A percentile compares a stretch with the other conserved stretches of the same genome.
Evolutionary conservation across 2,113 vertebrate species (phyloP).

Genomic region (Pachyramphus minor): DNA sequence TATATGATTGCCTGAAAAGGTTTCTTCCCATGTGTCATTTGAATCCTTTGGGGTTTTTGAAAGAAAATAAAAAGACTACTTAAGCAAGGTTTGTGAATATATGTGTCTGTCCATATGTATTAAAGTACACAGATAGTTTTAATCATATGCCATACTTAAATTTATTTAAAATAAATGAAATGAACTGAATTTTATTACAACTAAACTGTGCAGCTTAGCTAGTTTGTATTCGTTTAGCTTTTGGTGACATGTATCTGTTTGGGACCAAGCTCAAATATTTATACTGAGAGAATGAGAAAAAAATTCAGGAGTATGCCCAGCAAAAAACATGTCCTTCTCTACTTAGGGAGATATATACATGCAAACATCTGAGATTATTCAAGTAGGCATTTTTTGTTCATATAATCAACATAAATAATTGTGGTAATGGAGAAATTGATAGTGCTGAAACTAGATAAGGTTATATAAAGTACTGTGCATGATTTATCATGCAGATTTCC

Average conservation of each 20-base stretch:
- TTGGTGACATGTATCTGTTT: background rate
- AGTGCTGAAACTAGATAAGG: background rate
- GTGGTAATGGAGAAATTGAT: background rate
- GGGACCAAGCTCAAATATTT: background rate
- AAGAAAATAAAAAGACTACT: slow-evolving; percentile 34
- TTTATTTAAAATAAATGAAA: slow-evolving; percentile 48
- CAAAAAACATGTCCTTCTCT: background rate
- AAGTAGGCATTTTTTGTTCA: background rate
- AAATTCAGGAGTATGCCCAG: background rate
- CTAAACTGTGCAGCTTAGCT: background rate
- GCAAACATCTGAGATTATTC: background rate
- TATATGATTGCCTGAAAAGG: slow-evolving; percentile 15
- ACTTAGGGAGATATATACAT: background rate
- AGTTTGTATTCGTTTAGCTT: background rate
- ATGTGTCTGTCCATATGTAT: slow-evolving; percentile 26
- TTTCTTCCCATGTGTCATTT: slow-evolving; percentile 29
- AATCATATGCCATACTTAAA: background rate
- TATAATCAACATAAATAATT: background rate
- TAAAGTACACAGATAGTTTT: slow-evolving; percentile 11
- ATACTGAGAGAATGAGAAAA: background rate
- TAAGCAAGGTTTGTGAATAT: slow-evolving; percentile 44
- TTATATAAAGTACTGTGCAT: background rate
- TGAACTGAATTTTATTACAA: background rate
- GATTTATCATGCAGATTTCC: background rate
- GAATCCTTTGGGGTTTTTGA: background rate